These are phyloP conservation scores for Caretta caretta DNA, from an alignment of 2,113 vertebrate species.

Conservation along the genomic window DNA sequence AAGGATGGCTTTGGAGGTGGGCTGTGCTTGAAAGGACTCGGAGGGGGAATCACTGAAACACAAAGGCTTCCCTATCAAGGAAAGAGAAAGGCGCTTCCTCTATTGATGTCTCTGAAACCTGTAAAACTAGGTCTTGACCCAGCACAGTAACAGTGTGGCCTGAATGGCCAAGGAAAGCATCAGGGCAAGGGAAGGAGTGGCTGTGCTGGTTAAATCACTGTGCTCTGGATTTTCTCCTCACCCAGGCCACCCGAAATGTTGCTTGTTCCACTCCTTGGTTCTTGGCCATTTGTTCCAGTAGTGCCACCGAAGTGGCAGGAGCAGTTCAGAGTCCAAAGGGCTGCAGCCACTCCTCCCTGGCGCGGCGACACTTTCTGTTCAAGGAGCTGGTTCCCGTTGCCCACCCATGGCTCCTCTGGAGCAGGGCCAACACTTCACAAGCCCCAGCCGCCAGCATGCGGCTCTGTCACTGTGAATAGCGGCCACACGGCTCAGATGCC, in stretches of 20 bases:
- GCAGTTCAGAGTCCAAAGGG: slow-evolving; percentile 22
- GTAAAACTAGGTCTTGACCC: slow-evolving; percentile 11
- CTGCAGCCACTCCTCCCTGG: background rate
- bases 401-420: background rate
- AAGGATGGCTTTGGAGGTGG: slow-evolving; percentile 8
- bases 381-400: too few relatives aligned
- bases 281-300: background rate
- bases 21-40: background rate
- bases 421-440: background rate
- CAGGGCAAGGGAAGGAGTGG: background rate
- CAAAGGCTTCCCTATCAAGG: background rate
- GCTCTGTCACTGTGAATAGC: background rate
- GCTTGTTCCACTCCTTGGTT: background rate
- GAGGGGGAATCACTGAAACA: background rate
- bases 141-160: background rate
- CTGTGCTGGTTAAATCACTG: background rate
- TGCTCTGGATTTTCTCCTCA: background rate
- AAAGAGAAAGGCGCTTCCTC: slow-evolving; percentile 12
- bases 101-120: slow-evolving; percentile 14
- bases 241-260: slow-evolving; percentile 3
- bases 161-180: slow-evolving; percentile 44
- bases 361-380: background rate
- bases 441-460: background rate
- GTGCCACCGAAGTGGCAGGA: background rate
- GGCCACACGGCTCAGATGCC: background rate